These are phyloP conservation scores for Ischnus inquisitorius DNA, from an alignment of 2,888 invertebrate genomes.

Conservation along the genomic window DNA sequence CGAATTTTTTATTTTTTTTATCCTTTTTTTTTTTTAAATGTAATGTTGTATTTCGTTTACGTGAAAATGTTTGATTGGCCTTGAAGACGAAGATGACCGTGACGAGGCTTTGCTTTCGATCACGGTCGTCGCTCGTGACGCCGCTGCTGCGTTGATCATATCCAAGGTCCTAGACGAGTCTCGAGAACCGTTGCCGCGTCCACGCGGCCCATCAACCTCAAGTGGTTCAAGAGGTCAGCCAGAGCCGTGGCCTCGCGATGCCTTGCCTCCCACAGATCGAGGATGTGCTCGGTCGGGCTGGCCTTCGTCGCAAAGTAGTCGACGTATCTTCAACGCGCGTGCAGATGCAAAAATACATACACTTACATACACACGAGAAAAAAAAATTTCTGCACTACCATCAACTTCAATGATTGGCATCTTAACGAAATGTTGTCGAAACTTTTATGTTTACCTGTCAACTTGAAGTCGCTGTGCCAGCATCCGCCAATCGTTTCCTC, in stretches of 20 bases:
- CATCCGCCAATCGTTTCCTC: slow-evolving; percentile 97
- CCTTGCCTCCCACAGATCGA: slow-evolving; percentile 97
- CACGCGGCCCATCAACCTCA: slow-evolving; percentile 93
- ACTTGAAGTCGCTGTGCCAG: slow-evolving; percentile 95
- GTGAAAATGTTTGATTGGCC: slow-evolving; percentile 47
- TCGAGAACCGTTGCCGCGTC: slow-evolving; percentile 94
- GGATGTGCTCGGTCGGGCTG: slow-evolving; percentile 96
- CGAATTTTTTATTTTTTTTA: slow-evolving; percentile 13
- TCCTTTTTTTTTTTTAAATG: slow-evolving; percentile 8
- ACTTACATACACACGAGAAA: not conserved
- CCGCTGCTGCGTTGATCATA: slow-evolving; percentile 66
- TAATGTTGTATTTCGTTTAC: slow-evolving; percentile 11
- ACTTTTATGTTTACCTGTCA: slow-evolving; percentile 87
- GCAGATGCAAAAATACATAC: slow-evolving; percentile 64
- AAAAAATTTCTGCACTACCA: not conserved
- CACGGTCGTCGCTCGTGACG: slow-evolving; percentile 25
- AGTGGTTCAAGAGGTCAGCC: slow-evolving; percentile 92
- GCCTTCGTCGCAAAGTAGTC: slow-evolving; percentile 98
- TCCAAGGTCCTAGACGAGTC: slow-evolving; percentile 79
- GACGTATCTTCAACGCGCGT: slow-evolving; percentile 87
- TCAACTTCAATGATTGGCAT: slow-evolving; percentile 28
- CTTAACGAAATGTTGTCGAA: slow-evolving; percentile 4
- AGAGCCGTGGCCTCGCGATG: slow-evolving; percentile 92
- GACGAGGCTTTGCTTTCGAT: slow-evolving; percentile 58
- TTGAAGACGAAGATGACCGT: slow-evolving; percentile 34